Evolutionary conservation across 1,140 invertebrate species (phyloP), one percentile per base, ranked within the genome.

Genomic region (Armadillidium nasatum): DNA sequence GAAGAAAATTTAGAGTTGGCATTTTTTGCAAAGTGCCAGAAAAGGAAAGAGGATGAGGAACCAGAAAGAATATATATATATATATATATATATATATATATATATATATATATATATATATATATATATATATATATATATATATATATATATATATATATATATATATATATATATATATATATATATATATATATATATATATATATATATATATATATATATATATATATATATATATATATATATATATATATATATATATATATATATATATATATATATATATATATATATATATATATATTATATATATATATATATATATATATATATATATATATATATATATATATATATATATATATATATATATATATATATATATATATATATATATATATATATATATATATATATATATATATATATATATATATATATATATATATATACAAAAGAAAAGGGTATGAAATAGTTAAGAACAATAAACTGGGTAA

Each of bases 51-150:
- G n/a, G n/a, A n/a, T n/a, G n/a, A n/a, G n/a, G n/a, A n/a, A n/a
- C n/a, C 33, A 33, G 33, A 33, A 33, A 33, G 1, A 33, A 33
- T 33, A 33, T 33, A 33, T 33, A 33, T 33, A 33, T 33, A 33
- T 33, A 33, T 33, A 33, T 33, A 33, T 33, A 33, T 33, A 33
- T 33, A 33, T 33, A 33, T 67, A 67, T 67, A 67, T 67, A 67
- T 67, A 67, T 67, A 67, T 67, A 67, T 67, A 67, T 67, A 67
- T 67, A 7, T 67, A 67, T 67, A 11, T 67, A 67, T 67, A 67
- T 67, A 11, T 67, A 11, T 67, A 67, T 9, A 67, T 67, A 67
- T 67, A 67, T 67, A 67, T 33, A 33, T 33, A 33, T 33, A 33
- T 33, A 33, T 33, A 33, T 33, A 33, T 33, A 33, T 33, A 33